A percentile compares a stretch with the other conserved stretches of the same genome.
These are phyloP conservation scores for Todus mexicanus DNA, from an alignment of 2,797 vertebrate genomes.

Conservation along the genomic window DNA sequence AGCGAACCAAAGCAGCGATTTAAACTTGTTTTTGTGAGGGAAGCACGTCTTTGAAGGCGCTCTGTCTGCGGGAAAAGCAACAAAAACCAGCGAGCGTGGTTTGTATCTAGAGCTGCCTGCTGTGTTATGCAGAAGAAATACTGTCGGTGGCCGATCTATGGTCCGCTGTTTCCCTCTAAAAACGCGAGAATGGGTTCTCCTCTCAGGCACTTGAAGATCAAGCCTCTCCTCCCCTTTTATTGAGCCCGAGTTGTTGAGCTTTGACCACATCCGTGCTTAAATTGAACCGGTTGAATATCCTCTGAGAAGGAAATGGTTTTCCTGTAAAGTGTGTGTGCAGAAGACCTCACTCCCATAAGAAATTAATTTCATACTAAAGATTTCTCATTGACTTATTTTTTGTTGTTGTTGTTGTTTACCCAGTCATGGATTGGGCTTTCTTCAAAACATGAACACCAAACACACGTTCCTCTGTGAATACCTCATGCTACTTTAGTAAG, in stretches of 20 bases:
- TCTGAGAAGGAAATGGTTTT: neutral
- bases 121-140: neutral
- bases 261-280: neutral
- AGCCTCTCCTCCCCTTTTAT: accelerated
- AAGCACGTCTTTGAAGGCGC: neutral
- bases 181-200: neutral
- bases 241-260: neutral
- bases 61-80: accelerated
- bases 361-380: neutral
- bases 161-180: accelerated
- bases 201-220: neutral
- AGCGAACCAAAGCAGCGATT: accelerated
- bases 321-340: neutral
- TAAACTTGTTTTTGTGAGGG: neutral
- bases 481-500: neutral
- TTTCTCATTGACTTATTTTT: neutral
- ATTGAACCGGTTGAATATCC: neutral
- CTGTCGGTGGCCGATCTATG: neutral
- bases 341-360: neutral
- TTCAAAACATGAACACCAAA: neutral
- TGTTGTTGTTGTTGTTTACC: neutral
- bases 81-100: neutral
- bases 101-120: neutral
- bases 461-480: neutral
- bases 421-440: accelerated